These are phyloP conservation scores for Loris lydekkerianus DNA, from an alignment of 2,797 vertebrate genomes.

Conservation along the genomic window DNA sequence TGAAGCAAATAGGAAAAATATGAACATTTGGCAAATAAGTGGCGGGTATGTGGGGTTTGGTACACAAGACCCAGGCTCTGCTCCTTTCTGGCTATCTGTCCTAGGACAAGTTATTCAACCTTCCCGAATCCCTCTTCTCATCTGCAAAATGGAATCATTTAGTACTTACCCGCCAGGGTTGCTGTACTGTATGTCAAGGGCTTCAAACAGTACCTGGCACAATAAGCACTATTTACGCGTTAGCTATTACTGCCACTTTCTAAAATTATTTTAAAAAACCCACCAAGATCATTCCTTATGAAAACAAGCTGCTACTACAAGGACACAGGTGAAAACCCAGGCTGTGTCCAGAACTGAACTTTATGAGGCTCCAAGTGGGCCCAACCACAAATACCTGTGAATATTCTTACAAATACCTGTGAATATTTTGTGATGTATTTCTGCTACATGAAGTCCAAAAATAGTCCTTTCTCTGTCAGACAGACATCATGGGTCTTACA, in stretches of 20 bases:
- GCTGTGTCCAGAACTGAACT: neutral
- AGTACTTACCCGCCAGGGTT: neutral
- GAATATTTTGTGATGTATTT: neutral
- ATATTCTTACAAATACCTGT: neutral
- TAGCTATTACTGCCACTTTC: neutral
- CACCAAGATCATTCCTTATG: neutral
- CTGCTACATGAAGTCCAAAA: slow-evolving; percentile 38
- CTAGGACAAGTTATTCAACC: neutral
- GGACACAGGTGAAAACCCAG: neutral
- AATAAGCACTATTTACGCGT: neutral
- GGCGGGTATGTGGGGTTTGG: neutral
- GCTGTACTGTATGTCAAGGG: neutral
- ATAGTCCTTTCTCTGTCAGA: slow-evolving; percentile 4
- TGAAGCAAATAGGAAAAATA: neutral
- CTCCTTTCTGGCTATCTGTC: neutral
- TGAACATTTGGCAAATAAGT: neutral
- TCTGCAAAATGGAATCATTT: neutral
- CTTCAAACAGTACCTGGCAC: neutral
- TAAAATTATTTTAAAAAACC: neutral
- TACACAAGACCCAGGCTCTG: neutral
- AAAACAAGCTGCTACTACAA: neutral
- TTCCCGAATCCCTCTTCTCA: neutral
- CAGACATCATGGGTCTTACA: neutral
- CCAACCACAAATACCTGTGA: neutral
- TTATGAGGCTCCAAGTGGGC: neutral